These are phyloP conservation scores for Pipistrellus kuhlii DNA, from an alignment of 2,797 vertebrate species.

Conservation along the genomic window DNA sequence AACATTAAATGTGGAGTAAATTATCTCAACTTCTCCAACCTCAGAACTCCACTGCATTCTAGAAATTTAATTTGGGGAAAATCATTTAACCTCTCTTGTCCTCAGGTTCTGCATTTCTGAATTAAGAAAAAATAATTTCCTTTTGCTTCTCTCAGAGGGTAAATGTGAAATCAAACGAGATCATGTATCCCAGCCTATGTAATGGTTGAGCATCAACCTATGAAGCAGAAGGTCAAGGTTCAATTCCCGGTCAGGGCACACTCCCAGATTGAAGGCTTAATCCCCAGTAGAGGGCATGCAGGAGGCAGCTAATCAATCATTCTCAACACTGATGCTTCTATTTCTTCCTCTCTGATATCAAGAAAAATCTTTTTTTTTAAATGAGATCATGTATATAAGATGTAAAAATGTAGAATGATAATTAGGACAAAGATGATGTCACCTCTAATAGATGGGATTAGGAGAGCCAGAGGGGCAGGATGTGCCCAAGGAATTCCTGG, in stretches of 20 bases:
- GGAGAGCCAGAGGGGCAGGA: background rate
- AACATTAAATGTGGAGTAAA: background rate
- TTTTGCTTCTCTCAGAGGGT: background rate
- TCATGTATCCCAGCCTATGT: background rate
- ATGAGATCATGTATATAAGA: background rate
- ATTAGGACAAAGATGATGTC: background rate
- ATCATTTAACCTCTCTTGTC: background rate
- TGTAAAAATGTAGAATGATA: background rate
- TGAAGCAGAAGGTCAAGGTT: too few relatives aligned
- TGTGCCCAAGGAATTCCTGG: background rate
- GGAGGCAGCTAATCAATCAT: too few relatives aligned
- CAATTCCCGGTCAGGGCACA: too few relatives aligned
- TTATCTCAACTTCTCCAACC: background rate
- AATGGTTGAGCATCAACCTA: too few relatives aligned
- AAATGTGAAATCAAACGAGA: background rate
- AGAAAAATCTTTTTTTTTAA: background rate
- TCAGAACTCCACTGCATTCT: background rate
- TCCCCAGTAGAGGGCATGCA: too few relatives aligned
- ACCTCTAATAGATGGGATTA: background rate
- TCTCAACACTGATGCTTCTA: too few relatives aligned
- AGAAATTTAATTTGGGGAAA: constrained; percentile 42
- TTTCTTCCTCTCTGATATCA: too few relatives aligned
- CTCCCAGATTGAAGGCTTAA: too few relatives aligned
- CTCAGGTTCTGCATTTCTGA: constrained; percentile 35
- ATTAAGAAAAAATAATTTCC: constrained; percentile 18